phyloP scores from a whole-genome alignment of 2,113 vertebrate species.

The Pogona vitticeps region DNA sequence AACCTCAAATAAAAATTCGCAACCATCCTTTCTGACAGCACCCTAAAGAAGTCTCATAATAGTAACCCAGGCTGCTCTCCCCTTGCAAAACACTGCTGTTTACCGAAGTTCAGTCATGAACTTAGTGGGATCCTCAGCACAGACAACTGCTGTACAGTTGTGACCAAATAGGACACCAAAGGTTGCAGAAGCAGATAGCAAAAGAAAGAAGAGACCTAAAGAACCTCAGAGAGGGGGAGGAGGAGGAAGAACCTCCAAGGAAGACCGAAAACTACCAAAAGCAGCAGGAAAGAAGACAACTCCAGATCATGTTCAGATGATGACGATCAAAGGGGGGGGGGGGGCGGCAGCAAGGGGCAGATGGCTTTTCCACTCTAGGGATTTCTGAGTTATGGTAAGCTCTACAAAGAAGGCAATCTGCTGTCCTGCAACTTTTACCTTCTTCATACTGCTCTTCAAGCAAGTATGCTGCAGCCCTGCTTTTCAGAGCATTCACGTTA shows the following conservation, averaged over 20 bases:
- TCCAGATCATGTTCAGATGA: not conserved
- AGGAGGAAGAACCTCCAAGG: no score
- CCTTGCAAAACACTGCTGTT: no score
- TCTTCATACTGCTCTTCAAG: constrained; percentile 93
- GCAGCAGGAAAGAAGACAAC: not conserved
- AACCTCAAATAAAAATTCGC: no score
- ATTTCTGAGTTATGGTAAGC: not conserved
- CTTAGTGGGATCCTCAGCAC: no score
- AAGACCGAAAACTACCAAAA: not conserved
- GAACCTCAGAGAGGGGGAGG: no score
- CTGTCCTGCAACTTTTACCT: constrained; percentile 73
- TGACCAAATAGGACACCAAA: no score
- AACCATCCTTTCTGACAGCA: no score
- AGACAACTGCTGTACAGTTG: no score
- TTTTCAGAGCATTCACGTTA: constrained; percentile 89
- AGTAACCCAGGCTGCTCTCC: no score
- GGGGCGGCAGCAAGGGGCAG: not conserved
- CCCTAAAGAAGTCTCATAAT: not conserved
- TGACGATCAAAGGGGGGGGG: not conserved
- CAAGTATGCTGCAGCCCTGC: constrained; percentile 91
- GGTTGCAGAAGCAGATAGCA: no score
- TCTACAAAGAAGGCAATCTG: not conserved
- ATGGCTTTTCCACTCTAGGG: not conserved
- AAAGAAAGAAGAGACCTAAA: no score
- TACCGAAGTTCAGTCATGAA: no score